Evolutionary conservation across 2,888 invertebrate genomes (phyloP).

Genomic region (Ypsolopha sequella): DNA sequence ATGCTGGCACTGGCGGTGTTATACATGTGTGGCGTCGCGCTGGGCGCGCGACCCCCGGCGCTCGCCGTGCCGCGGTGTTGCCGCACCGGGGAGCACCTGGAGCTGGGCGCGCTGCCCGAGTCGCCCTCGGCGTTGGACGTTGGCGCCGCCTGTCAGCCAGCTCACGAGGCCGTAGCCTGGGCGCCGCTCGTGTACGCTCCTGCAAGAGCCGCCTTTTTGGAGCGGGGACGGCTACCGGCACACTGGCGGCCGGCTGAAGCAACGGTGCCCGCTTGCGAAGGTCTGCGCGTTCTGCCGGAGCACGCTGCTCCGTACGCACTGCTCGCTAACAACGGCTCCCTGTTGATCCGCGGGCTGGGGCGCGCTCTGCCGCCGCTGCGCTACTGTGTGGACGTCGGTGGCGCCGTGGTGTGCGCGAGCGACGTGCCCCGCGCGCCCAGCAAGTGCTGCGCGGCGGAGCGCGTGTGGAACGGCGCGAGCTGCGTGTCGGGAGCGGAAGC

Average conservation of each 20-base stretch:
- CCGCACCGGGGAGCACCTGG: constrained; percentile 56
- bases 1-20: constrained; percentile 30
- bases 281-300: constrained; percentile 40
- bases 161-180: constrained; percentile 46
- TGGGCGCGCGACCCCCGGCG: constrained; percentile 18
- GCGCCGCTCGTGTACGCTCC: constrained; percentile 72
- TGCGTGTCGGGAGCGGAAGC: constrained; percentile 43
- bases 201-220: constrained; percentile 38
- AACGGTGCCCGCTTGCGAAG: constrained; percentile 41
- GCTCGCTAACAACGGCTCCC: constrained; percentile 76
- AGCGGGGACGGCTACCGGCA: constrained; percentile 46
- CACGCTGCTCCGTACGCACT: constrained; percentile 60
- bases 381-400: constrained; percentile 78
- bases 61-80: constrained; percentile 67
- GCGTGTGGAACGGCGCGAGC: constrained; percentile 70
- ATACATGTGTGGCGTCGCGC: constrained; percentile 24
- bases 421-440: constrained; percentile 42
- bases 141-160: constrained; percentile 25
- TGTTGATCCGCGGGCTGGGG: constrained; percentile 61
- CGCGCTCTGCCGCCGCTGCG: constrained; percentile 62
- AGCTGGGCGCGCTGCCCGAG: constrained; percentile 34
- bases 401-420: constrained; percentile 73
- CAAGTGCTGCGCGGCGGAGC: constrained; percentile 80
- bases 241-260: constrained; percentile 55
- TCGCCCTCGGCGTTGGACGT: constrained; percentile 9